A percentile compares a stretch with the other conserved stretches of the same genome.
phyloP scores from a whole-genome alignment of 2,888 invertebrate genomes.

The Tetranychus truncatus region DNA sequence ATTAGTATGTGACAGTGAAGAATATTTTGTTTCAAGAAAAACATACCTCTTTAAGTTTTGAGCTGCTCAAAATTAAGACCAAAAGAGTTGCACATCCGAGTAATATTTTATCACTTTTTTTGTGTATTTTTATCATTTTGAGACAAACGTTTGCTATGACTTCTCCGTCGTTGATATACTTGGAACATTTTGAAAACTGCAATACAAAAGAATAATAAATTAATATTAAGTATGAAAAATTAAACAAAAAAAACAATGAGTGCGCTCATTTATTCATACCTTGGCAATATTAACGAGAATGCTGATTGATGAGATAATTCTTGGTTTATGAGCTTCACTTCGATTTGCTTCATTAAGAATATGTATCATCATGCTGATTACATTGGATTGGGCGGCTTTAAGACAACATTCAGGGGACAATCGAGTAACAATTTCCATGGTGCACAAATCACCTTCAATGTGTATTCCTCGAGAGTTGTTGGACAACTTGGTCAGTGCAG shows the following conservation, averaged over 20 bases:
- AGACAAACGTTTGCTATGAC: neutral
- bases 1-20: neutral
- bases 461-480: neutral
- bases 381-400: conserved; percentile 6
- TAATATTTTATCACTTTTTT: conserved; percentile 2
- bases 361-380: conserved; percentile 11
- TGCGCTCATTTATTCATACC: neutral
- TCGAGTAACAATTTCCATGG: conserved; percentile 14
- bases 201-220: neutral
- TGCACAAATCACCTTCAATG: conserved; percentile 10
- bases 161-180: neutral
- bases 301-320: neutral
- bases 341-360: conserved; percentile 18
- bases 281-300: conserved; percentile 16
- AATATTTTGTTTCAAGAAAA: neutral
- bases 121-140: conserved; percentile 6
- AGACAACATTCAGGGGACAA: conserved; percentile 17
- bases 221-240: neutral
- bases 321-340: conserved; percentile 21
- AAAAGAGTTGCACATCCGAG: conserved; percentile 5
- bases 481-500: neutral
- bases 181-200: neutral
- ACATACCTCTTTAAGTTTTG: conserved; percentile 2
- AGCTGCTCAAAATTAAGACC: neutral
- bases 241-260: neutral